Conservation (phyloP, 53 echinoderm and acorn worm genomes). For the Henricia sp. region DNA sequence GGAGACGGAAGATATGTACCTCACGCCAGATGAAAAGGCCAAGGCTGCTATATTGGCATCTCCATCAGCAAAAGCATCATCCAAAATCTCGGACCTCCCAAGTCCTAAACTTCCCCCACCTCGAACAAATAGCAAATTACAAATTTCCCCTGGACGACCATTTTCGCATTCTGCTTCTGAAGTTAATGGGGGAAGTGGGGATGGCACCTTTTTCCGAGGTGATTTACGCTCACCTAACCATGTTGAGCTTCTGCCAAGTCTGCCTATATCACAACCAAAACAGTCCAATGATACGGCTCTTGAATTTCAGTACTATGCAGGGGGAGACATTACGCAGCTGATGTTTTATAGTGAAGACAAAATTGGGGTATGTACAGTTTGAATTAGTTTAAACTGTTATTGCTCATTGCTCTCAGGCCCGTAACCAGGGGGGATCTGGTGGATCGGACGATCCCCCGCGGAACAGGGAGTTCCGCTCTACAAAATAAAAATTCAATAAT, state of each 20-base stretch:
- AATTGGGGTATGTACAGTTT: slow-evolving; percentile 15
- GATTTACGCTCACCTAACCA: not conserved
- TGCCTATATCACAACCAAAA: no score
- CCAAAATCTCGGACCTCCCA: not conserved
- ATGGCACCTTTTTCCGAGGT: slow-evolving; percentile 22
- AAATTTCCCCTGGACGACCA: not conserved
- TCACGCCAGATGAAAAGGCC: not conserved
- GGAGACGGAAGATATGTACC: slow-evolving; percentile 35
- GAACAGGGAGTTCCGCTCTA: no score
- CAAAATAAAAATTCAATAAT: no score
- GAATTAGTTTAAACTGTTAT: not conserved
- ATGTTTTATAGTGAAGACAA: slow-evolving; percentile 18
- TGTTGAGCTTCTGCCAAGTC: no score
- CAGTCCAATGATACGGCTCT: not conserved
- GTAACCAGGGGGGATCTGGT: no score
- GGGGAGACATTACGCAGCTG: slow-evolving; percentile 6
- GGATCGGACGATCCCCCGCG: no score
- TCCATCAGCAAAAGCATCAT: not conserved
- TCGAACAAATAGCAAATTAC: not conserved
- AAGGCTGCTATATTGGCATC: slow-evolving; percentile 1
- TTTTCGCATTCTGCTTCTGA: not conserved
- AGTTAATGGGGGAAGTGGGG: slow-evolving; percentile 29
- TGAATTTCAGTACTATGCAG: slow-evolving; percentile 38
- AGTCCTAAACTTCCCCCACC: slow-evolving; percentile 31
- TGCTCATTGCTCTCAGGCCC: no score